Conservation (phyloP, 2,888 invertebrate genomes). For the Sphaerophoria taeniata region DNA sequence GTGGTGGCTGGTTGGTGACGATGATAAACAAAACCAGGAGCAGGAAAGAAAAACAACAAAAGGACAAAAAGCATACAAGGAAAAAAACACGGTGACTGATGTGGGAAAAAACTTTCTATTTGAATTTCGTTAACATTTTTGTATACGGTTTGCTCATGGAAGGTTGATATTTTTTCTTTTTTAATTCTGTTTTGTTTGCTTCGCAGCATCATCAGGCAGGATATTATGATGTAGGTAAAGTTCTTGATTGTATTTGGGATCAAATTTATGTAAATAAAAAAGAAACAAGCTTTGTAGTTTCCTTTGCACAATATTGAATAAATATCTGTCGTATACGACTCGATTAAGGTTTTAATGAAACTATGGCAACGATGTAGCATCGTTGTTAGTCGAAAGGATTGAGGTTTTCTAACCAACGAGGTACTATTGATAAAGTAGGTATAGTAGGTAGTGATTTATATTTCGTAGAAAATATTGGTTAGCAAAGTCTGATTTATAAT, state of each 20-base stretch:
- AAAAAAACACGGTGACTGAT: not conserved
- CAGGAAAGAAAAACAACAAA: slow-evolving; percentile 25
- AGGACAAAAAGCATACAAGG: slow-evolving; percentile 17
- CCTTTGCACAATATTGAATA: too few relatives aligned
- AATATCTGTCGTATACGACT: too few relatives aligned
- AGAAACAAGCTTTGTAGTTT: not conserved
- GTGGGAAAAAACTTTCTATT: slow-evolving; percentile 59
- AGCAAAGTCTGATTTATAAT: too few relatives aligned
- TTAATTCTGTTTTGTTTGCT: slow-evolving; percentile 46
- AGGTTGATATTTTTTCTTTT: slow-evolving; percentile 32
- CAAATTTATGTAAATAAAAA: slow-evolving; percentile 3
- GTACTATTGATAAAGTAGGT: too few relatives aligned
- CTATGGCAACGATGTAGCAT: too few relatives aligned
- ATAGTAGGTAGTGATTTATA: too few relatives aligned
- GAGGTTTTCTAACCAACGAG: too few relatives aligned
- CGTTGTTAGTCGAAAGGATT: too few relatives aligned
- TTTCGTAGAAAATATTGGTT: too few relatives aligned
- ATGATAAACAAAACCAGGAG: slow-evolving; percentile 65
- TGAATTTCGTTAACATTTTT: slow-evolving; percentile 70
- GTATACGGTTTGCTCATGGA: slow-evolving; percentile 63
- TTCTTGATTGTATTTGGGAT: slow-evolving; percentile 62
- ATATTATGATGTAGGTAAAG: slow-evolving; percentile 29
- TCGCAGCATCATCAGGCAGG: slow-evolving; percentile 43
- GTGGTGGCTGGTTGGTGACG: slow-evolving; percentile 28
- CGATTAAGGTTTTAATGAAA: too few relatives aligned